A percentile compares a stretch with the other conserved stretches of the same genome.
These are phyloP conservation scores for Zeuzera pyrina DNA, from an alignment of 2,888 invertebrate genomes.

Conservation along the genomic window DNA sequence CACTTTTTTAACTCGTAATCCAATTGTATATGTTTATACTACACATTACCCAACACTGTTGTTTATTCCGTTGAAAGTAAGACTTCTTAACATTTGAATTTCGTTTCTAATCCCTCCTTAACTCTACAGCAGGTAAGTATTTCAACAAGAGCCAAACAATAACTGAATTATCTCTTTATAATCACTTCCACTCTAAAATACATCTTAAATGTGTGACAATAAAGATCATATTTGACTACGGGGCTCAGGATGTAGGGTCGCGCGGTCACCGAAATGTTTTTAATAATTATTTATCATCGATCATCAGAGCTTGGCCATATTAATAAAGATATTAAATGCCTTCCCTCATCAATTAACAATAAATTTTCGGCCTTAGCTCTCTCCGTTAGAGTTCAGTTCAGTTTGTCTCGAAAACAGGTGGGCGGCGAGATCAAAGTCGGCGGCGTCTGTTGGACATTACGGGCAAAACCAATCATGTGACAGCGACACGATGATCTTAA, in stretches of 20 bases:
- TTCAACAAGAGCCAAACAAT: constrained; percentile 65
- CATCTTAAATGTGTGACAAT: constrained; percentile 15
- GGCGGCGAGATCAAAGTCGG: constrained; percentile 35
- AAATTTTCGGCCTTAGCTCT: constrained; percentile 13
- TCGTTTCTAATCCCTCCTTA: constrained; percentile 28
- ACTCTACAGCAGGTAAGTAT: constrained; percentile 28
- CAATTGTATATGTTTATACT: too few relatives aligned
- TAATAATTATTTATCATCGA: constrained; percentile 68
- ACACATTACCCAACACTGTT: too few relatives aligned
- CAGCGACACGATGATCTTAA: constrained; percentile 22
- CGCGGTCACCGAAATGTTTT: constrained; percentile 61
- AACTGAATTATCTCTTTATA: constrained; percentile 55
- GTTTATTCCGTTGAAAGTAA: too few relatives aligned
- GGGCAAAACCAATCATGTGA: constrained; percentile 58
- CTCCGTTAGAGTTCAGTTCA: constrained; percentile 12
- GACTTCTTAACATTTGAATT: constrained; percentile 1
- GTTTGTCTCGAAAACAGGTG: not conserved
- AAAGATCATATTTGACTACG: constrained; percentile 17
- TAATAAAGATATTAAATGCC: constrained; percentile 68
- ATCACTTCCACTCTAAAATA: constrained; percentile 20
- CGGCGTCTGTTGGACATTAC: constrained; percentile 46
- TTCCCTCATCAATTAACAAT: constrained; percentile 19
- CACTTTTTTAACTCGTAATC: too few relatives aligned
- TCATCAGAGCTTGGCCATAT: constrained; percentile 59
- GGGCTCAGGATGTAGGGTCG: constrained; percentile 27